Evolutionary conservation across 2,113 vertebrate species (phyloP), one percentile per base, ranked within the genome.

Genomic region (Vulpes vulpes): DNA sequence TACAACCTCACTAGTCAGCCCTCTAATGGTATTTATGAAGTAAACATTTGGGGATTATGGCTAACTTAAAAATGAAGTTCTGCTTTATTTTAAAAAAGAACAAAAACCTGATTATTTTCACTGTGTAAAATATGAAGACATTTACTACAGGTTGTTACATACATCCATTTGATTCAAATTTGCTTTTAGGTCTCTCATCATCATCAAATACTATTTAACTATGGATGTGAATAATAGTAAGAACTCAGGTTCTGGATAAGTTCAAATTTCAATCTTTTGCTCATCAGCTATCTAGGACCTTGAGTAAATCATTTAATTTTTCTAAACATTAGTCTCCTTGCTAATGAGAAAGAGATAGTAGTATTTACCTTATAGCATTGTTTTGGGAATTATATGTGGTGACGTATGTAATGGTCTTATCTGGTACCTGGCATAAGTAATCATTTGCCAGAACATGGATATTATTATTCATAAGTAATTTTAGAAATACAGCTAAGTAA

Each of bases 181-280:
- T 95, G 49, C n/a, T 64, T 92, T 95, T 93, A 79, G 69, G 14
- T 79, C 17, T 96, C 25, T 96, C 85, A 82, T 35, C 65, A 64
- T 67, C 25, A 78, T 55, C 35, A 88, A 80, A 64, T 93, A n/a
- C 11, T 91, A 87, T 83, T 76, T 51, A 82, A 64, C 35, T 78
- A 69, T 87, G 78, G 78, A n/a, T 80, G 60, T 49, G 53, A 67
- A 8, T 89, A 94, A 51, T 38, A 80, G 11, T 91, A 92, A 67
- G n/a, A 74, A n/a, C 49, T 89, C 43, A 74, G 67, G 51, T 51
- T 62, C 38, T 79, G 38, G 25, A 16, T 74, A 27, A 93, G 62
- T 79, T 86, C 15, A 87, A 43, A 93, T 88, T 87, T 94, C 17
- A 25, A 73, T 79, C 30, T 94, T 92, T 87, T 78, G 65, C 15